Conservation (phyloP, 2,797 vertebrate species). For the Galagoides demidoff region DNA sequence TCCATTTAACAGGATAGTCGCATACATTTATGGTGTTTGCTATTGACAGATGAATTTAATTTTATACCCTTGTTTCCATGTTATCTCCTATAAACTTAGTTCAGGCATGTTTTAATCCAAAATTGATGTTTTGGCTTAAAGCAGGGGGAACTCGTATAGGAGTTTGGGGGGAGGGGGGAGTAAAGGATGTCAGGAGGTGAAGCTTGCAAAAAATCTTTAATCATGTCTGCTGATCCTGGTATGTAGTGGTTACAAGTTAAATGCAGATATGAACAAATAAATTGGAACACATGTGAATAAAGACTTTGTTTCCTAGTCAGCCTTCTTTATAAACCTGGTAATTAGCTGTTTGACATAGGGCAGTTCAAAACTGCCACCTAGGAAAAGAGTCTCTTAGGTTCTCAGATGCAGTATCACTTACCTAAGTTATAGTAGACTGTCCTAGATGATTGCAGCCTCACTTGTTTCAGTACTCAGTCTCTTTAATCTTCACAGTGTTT, state of each 20-base stretch:
- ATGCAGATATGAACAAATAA: conserved; percentile 6
- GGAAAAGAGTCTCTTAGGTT: conserved; percentile 19
- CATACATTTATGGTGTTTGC: conserved; percentile 68
- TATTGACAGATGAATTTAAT: conserved; percentile 61
- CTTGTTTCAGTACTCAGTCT: neutral
- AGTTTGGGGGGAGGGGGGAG: neutral
- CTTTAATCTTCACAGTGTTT: conserved; percentile 42
- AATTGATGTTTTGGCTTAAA: conserved; percentile 67
- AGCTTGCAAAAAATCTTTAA: conserved; percentile 45
- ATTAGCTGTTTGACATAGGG: neutral
- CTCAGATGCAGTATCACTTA: conserved; percentile 13
- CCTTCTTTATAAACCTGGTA: neutral
- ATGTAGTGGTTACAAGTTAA: neutral
- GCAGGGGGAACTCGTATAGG: neutral
- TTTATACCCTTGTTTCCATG: conserved; percentile 62
- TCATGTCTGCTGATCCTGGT: neutral
- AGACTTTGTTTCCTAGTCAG: conserved; percentile 29
- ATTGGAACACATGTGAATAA: conserved; percentile 24
- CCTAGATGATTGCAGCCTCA: conserved; percentile 35
- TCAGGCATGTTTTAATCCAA: conserved; percentile 62
- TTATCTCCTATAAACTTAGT: conserved; percentile 64
- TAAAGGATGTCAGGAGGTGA: neutral
- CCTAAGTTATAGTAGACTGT: neutral
- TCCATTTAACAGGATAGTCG: conserved; percentile 56
- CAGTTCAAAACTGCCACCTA: conserved; percentile 14